Percentiles rank a stretch among this genome's conserved stretches.
These are phyloP conservation scores for Passer domesticus DNA, from an alignment of 2,113 vertebrate species.

Conservation along the genomic window DNA sequence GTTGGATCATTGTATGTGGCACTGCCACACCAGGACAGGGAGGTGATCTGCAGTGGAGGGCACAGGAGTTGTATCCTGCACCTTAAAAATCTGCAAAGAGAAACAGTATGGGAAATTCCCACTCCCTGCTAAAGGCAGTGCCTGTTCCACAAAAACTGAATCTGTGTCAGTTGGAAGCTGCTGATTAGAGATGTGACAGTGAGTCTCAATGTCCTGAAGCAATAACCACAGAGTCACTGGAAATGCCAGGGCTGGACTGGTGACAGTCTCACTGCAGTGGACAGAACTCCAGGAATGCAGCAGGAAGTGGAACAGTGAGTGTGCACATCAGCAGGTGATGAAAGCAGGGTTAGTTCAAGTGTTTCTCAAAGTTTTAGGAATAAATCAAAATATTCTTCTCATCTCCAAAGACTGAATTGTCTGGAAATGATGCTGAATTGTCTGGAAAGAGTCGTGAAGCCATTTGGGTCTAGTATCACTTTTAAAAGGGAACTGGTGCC, in stretches of 20 bases:
- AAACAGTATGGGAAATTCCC: not conserved
- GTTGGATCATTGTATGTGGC: rapidly evolving
- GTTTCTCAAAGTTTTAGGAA: not conserved
- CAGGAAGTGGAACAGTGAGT: not conserved
- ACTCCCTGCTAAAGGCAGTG: not conserved
- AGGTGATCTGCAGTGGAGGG: not conserved
- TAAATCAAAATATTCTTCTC: not conserved
- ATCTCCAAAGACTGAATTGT: not conserved
- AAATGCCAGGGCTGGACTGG: not conserved
- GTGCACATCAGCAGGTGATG: not conserved
- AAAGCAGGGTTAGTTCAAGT: rapidly evolving
- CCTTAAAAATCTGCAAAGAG: not conserved
- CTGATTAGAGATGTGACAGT: not conserved
- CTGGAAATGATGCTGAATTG: not conserved
- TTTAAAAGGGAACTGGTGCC: not conserved
- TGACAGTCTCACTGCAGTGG: too few species aligned
- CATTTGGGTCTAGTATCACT: not conserved
- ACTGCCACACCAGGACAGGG: rapidly evolving
- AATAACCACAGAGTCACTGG: not conserved
- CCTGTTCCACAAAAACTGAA: not conserved
- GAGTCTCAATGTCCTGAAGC: not conserved
- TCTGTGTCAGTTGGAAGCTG: not conserved
- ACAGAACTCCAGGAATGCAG: not conserved
- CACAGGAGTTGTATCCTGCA: not conserved
- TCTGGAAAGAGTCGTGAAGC: not conserved